Evolutionary conservation across 2,113 vertebrate genomes (phyloP), one percentile per base, ranked within the genome.

Genomic region (Pica pica): DNA sequence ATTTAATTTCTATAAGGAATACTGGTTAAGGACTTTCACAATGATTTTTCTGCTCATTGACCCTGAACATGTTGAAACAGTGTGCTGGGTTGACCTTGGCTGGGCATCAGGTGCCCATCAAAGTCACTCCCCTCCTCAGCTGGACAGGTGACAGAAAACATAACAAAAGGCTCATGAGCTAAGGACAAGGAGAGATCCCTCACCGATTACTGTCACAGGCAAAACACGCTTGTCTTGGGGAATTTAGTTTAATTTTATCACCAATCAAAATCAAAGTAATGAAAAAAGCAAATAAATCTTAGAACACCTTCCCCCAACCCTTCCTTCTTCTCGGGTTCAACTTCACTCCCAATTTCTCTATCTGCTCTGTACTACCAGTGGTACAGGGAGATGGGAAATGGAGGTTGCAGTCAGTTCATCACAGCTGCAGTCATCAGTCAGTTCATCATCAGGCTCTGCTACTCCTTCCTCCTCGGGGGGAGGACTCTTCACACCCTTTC

Each of bases 301-400:
- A 52, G 17, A 52, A 46, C 4, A 31, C 7, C 8, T 39, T 64
- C 6, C 23, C 6, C 6, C 28, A 56, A 16, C 5, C 18, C 17
- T 47, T 7, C 3, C 17, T 28, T 76, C 11, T 49, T 56, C 15
- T n/a, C 1, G 0, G 10, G 15, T 31, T 61, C 22, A 47, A 2
- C 12, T 69, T 77, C 27, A 56, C 10, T 83, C 9, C 20, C 0
- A 0, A 39, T 57, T 46, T 50, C 37, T 46, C 28, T 22, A 3
- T 50, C 33, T 71, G 16, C 50, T 57, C 23, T 39, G 19, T 41
- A 27, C 2, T 41, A 27, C 2, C 16, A 30, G 33, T 26, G 24
- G 11, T 37, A 39, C 13, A 39, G 9, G 42, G 9, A 27, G 11
- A 22, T 44, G 24, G 42, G 13, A 44, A 64, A n/a, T 21, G 14